Base-by-base conservation (phyloP, 2,888 invertebrate species). In the Caenorhabditis sp. region DNA sequence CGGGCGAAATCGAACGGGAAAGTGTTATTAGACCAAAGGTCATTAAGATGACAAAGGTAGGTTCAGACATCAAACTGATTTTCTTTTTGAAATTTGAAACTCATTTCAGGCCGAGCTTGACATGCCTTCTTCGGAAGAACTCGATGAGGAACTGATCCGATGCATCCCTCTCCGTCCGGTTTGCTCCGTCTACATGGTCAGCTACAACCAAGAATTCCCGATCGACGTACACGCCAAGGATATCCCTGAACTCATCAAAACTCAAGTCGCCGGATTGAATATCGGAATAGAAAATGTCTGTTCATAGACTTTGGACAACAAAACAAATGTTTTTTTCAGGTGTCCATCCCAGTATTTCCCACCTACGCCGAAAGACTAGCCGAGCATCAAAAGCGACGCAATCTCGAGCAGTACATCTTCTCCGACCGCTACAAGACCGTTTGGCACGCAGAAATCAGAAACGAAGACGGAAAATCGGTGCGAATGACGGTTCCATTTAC, bases 401-500 rank as follows among this genome's bases (percentile, higher is more conserved):
- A 52, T 13, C 35, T 35, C 30, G 52, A 52, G 35, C 11, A n/a
- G n/a, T 35, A 15, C 52, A 52, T 52, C 35, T 52, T 35, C 22
- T n/a, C 32, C 13, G 35, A 32, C 11, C 32, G 52, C 9, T 52
- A n/a, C 52, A 52, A 52, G n/a, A 52, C 52, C 8, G 32, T 32
- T 1, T 52, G 52, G 52, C 22, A 35, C 35, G 13, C 48, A 4
- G 13, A 26, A 4, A 3, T 17, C 11, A 11, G n/a, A 11, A 11
- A 13, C 4, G 11, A 32, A 4, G 8, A 55, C n/a, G 65, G 45
- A 2, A n/a, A 55, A 0, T 8, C 17, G 1, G 22, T 55, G 6
- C 24, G 17, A 11, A 46, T 46, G 26, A 55, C 65, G 3, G 65
- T 65, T n/a, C 65, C 65, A 35, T 65, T 65, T 15, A 65, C 65